These are phyloP conservation scores for Colinus virginianus DNA, from an alignment of 2,113 vertebrate genomes.

Conservation along the genomic window DNA sequence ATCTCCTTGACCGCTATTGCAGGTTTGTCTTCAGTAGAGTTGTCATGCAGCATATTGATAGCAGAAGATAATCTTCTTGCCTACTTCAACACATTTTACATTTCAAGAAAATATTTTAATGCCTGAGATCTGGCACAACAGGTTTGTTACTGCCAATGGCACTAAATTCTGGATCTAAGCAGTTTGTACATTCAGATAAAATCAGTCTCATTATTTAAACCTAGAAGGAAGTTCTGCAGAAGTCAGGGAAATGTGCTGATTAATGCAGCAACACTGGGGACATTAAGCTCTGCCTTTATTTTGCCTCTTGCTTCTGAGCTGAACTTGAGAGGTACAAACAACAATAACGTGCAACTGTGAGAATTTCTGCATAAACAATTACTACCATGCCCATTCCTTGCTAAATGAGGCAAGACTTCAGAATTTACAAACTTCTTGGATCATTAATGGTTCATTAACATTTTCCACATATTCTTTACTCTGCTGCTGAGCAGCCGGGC, in stretches of 20 bases:
- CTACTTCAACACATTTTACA: neutral
- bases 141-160: neutral
- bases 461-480: neutral
- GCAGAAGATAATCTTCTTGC: neutral
- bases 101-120: neutral
- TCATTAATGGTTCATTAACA: neutral
- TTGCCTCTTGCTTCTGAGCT: neutral
- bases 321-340: neutral
- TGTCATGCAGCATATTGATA: neutral
- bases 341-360: fast-evolving
- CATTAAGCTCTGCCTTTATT: neutral
- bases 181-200: neutral
- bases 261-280: neutral
- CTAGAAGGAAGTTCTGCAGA: neutral
- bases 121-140: neutral
- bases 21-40: neutral
- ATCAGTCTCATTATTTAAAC: neutral
- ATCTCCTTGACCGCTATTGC: neutral
- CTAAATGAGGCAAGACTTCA: neutral
- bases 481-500: neutral
- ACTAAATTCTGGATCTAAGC: neutral
- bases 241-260: neutral
- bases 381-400: neutral
- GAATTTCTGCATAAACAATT: neutral
- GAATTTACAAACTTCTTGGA: neutral